Evolutionary conservation across 2,113 vertebrate genomes (phyloP).

Genomic region (Beaufortia kweichowensis): DNA sequence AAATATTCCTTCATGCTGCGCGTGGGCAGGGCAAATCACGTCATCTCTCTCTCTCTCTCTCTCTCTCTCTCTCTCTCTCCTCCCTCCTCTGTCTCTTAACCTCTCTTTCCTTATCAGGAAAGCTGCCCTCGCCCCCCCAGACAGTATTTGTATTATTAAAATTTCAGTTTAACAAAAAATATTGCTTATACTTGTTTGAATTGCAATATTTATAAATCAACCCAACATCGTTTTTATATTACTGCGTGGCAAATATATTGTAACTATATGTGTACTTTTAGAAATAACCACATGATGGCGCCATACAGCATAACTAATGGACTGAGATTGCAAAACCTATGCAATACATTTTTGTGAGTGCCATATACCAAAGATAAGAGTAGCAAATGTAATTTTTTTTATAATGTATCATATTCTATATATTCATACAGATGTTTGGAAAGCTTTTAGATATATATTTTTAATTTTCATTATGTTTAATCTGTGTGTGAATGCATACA

Average conservation of each 20-base stretch:
- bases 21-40: slow-evolving; percentile 43
- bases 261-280: slow-evolving; percentile 8
- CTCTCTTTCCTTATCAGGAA: neutral
- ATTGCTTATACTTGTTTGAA: neutral
- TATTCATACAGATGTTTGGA: no score
- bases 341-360: neutral
- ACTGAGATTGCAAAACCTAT: neutral
- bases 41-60: neutral
- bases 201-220: neutral
- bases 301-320: neutral
- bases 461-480: no score
- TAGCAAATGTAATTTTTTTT: no score
- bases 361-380: no score
- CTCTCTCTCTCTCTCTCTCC: neutral
- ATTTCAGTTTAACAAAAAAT: neutral
- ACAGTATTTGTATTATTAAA: neutral
- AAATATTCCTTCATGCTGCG: slow-evolving; percentile 34
- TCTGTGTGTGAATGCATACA: no score
- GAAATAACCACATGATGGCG: slow-evolving; percentile 23
- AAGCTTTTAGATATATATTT: no score
- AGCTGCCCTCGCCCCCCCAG: neutral
- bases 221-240: neutral
- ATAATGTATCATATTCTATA: no score
- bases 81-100: neutral
- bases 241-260: neutral